These are phyloP conservation scores for Apomyelois bistriatella DNA, from an alignment of 2,888 invertebrate genomes.

Conservation along the genomic window DNA sequence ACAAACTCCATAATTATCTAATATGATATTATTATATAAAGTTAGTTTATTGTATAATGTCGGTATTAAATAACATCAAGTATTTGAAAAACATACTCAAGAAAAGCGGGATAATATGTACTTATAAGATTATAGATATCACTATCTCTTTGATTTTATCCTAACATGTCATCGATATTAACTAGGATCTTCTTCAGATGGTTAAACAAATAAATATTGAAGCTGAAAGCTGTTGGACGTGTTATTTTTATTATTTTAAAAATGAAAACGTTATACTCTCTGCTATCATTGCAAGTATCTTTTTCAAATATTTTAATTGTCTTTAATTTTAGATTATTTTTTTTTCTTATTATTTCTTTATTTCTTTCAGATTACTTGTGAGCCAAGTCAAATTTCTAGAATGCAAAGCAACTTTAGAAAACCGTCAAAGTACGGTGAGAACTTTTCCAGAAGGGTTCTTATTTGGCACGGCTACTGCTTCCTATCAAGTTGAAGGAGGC, in stretches of 20 bases:
- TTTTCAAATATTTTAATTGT: background rate
- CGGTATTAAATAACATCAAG: too few relatives aligned
- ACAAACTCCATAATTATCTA: too few relatives aligned
- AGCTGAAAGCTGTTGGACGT: background rate
- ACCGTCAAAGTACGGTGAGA: slow-evolving; percentile 11
- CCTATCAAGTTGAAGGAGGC: slow-evolving; percentile 61
- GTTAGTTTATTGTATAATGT: too few relatives aligned
- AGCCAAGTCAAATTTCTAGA: background rate
- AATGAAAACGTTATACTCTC: background rate
- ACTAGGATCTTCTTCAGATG: too few relatives aligned
- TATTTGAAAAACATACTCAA: too few relatives aligned
- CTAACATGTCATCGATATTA: too few relatives aligned
- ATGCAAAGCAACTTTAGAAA: slow-evolving; percentile 2
- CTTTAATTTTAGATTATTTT: too few relatives aligned
- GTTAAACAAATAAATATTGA: too few relatives aligned
- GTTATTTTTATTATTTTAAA: background rate
- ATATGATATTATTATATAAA: too few relatives aligned
- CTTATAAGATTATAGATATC: too few relatives aligned
- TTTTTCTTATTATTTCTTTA: background rate
- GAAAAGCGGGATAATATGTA: too few relatives aligned
- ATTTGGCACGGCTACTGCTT: slow-evolving; percentile 44
- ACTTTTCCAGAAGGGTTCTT: slow-evolving; percentile 23
- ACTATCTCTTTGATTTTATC: too few relatives aligned
- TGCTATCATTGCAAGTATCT: background rate
- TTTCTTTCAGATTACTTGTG: background rate